Percentiles rank a stretch among this genome's conserved stretches.
Conservation (phyloP, 2,888 invertebrate species). For the Protodeltote pygarga region DNA sequence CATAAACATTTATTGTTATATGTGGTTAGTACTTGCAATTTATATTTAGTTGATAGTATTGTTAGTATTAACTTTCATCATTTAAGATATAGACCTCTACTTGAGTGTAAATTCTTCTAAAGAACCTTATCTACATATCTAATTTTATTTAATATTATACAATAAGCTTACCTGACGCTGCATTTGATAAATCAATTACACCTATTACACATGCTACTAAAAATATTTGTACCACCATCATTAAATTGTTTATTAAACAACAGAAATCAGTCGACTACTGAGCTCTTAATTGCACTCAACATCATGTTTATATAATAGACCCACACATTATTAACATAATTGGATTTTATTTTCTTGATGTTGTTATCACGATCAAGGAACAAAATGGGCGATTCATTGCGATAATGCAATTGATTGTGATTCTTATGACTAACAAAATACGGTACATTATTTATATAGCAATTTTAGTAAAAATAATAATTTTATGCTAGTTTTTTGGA, state of each 20-base stretch:
- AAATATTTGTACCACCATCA: conserved; percentile 17
- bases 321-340: no score
- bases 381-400: no score
- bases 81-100: no score
- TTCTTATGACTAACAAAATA: not conserved
- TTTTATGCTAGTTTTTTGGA: no score
- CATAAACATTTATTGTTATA: no score
- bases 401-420: not conserved
- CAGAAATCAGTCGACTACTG: not conserved
- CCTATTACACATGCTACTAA: conserved; percentile 4
- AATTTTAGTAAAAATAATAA: no score
- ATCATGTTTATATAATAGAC: conserved; percentile 5
- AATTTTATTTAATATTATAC: not conserved
- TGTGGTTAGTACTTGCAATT: no score
- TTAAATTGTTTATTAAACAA: not conserved
- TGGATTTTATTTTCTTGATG: no score
- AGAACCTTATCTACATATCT: not conserved
- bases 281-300: not conserved
- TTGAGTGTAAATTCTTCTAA: no score
- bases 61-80: no score
- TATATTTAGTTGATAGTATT: no score
- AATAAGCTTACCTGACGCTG: conserved; percentile 12
- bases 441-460: not conserved
- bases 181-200: conserved; percentile 3
- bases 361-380: no score